Evolutionary conservation across 2,888 invertebrate genomes (phyloP).

Genomic region (Nasonia oneida): DNA sequence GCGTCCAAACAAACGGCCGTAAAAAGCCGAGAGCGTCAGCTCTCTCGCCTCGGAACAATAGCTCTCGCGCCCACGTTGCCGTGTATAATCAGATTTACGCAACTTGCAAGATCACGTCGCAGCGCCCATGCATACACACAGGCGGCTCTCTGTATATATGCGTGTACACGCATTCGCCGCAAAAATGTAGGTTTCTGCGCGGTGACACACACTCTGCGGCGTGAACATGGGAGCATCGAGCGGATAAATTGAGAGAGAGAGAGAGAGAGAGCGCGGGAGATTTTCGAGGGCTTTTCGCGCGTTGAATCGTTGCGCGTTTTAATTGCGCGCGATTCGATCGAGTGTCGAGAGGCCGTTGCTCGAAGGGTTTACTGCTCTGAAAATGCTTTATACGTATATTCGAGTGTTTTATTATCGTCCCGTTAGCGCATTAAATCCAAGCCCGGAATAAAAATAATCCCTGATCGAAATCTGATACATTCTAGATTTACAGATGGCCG

Average conservation of each 20-base stretch:
- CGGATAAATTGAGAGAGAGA: background rate
- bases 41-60: slow-evolving; percentile 44
- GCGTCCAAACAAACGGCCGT: slow-evolving; percentile 30
- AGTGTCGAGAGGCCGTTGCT: too few species aligned
- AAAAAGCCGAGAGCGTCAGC: slow-evolving; percentile 20
- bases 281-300: too few species aligned
- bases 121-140: background rate
- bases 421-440: background rate
- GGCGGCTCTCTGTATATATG: background rate
- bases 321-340: too few species aligned
- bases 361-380: too few species aligned
- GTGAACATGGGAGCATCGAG: background rate
- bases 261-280: background rate
- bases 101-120: slow-evolving; percentile 54
- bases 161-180: background rate
- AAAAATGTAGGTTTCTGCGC: slow-evolving; percentile 12
- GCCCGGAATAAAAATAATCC: background rate
- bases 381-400: too few species aligned
- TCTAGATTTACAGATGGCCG: background rate
- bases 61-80: slow-evolving; percentile 27
- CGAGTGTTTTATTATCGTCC: background rate
- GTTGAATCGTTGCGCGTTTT: too few species aligned
- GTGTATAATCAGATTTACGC: slow-evolving; percentile 52
- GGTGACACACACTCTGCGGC: background rate
- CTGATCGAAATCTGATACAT: slow-evolving; percentile 33